Percentiles rank a stretch among this genome's conserved stretches.
These are phyloP conservation scores for Diorhabda elongata DNA, from an alignment of 1,140 invertebrate species.

Conservation along the genomic window DNA sequence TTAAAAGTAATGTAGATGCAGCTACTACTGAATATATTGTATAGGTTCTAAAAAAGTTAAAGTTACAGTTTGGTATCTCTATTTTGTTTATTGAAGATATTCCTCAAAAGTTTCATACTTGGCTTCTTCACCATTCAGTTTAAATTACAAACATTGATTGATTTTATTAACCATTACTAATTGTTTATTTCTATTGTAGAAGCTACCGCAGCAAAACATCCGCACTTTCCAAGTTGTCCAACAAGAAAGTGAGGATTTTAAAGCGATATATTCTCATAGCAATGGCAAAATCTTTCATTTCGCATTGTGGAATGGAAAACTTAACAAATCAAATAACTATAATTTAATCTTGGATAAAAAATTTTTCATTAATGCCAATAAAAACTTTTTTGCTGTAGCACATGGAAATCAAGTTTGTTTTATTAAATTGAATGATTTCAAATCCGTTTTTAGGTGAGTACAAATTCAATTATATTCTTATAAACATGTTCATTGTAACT, in stretches of 20 bases:
- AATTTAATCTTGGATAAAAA: slow-evolving; percentile 21
- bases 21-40: neutral
- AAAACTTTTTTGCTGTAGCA: slow-evolving; percentile 26
- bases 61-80: neutral
- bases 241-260: slow-evolving; percentile 13
- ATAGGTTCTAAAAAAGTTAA: neutral
- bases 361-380: slow-evolving; percentile 23
- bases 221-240: slow-evolving; percentile 28
- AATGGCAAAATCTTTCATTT: slow-evolving; percentile 19
- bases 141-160: neutral
- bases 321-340: slow-evolving; percentile 14
- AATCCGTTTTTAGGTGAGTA: slow-evolving; percentile 5
- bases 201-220: slow-evolving; percentile 34
- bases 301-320: slow-evolving; percentile 21
- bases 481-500: no score
- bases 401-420: slow-evolving; percentile 23
- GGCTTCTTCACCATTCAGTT: neutral
- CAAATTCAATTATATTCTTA: no score
- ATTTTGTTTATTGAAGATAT: neutral
- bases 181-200: slow-evolving; percentile 27
- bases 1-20: neutral
- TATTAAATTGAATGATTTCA: slow-evolving; percentile 16
- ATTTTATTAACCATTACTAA: neutral
- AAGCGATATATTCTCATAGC: slow-evolving; percentile 28
- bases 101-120: neutral